Percentiles rank a stretch among this genome's conserved stretches.
Conservation (phyloP, 2,113 vertebrate genomes). For the Grantiella picta region DNA sequence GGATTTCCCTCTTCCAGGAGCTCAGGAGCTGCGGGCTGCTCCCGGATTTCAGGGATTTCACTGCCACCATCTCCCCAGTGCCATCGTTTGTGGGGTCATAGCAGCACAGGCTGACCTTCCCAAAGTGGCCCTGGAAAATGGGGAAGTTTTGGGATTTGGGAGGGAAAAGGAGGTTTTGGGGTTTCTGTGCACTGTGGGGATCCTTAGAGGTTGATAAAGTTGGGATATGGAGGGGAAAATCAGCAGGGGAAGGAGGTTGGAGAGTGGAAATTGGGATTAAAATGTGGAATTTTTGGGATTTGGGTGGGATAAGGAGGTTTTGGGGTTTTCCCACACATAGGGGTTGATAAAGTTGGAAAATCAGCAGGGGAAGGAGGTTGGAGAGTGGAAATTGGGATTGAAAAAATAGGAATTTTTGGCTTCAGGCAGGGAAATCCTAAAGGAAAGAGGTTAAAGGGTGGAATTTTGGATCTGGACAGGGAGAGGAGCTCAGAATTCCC, state of each 20-base stretch:
- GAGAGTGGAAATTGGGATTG: background rate
- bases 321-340: too few species aligned
- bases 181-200: background rate
- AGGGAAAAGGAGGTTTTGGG: background rate
- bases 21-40: constrained; percentile 72
- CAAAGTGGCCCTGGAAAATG: constrained; percentile 86
- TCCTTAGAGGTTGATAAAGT: fast-evolving
- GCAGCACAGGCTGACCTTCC: constrained; percentile 87
- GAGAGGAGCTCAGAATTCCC: background rate
- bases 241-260: background rate
- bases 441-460: background rate
- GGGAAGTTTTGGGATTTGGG: too few species aligned
- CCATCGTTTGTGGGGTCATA: constrained; percentile 89
- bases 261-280: background rate
- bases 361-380: background rate
- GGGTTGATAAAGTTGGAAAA: too few species aligned
- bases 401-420: too few species aligned
- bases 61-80: constrained; percentile 89
- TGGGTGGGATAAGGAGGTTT: too few species aligned
- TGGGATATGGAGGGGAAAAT: background rate
- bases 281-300: too few species aligned
- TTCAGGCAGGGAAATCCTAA: background rate
- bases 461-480: background rate
- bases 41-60: constrained; percentile 89
- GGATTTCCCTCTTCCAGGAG: constrained; percentile 87